Conservation (phyloP, 2,113 vertebrate species). For the Strix aluco region DNA sequence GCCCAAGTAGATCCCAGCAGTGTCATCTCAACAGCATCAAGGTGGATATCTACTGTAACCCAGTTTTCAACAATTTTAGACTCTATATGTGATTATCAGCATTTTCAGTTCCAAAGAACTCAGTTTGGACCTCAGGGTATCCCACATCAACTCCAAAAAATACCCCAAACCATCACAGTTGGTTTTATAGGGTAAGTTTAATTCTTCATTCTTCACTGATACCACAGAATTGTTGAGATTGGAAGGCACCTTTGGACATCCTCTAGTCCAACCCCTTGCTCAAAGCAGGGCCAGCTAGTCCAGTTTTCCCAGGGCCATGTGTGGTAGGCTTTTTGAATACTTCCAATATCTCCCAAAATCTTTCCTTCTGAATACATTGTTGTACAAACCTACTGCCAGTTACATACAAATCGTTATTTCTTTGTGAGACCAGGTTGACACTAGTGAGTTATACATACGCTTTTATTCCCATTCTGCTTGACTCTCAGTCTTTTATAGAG, state of each 20-base stretch:
- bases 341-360: not conserved
- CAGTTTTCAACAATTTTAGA: rapidly evolving
- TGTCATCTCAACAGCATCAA: not conserved
- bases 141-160: not conserved
- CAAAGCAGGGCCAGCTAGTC: not conserved
- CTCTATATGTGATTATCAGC: not conserved
- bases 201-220: not conserved
- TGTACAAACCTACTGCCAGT: not conserved
- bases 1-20: not conserved
- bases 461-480: not conserved
- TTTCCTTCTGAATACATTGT: not conserved
- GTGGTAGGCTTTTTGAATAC: not conserved
- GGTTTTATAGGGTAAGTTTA: not conserved
- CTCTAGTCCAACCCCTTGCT: not conserved
- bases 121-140: not conserved
- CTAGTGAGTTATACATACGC: not conserved
- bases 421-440: not conserved
- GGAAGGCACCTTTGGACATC: not conserved
- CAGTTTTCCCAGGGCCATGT: not conserved
- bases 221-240: not conserved
- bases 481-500: not conserved
- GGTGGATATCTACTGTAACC: not conserved
- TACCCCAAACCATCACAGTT: not conserved
- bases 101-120: not conserved
- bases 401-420: not conserved